Conservation (phyloP, 2,888 invertebrate species). For the Crioceris asparagi region DNA sequence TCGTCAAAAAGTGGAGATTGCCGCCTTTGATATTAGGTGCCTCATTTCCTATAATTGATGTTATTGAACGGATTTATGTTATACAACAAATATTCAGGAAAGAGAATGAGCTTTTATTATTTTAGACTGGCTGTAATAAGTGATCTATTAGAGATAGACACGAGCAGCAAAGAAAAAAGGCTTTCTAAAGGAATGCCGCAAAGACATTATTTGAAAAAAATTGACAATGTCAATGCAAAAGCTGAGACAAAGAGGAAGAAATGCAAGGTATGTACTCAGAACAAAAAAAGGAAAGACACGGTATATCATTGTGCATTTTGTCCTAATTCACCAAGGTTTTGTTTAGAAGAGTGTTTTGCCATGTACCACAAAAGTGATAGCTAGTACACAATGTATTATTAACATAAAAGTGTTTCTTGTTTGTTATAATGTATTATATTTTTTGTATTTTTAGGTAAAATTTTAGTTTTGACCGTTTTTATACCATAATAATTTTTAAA, state of each 20-base stretch:
- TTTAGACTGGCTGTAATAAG: slow-evolving; percentile 1
- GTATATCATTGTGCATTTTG: neutral
- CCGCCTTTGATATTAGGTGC: no score
- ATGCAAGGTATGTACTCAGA: neutral
- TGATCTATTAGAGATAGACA: no score
- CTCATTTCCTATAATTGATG: slow-evolving; percentile 10
- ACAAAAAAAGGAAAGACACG: neutral
- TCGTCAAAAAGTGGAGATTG: no score
- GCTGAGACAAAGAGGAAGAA: neutral
- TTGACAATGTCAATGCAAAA: neutral
- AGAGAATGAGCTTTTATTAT: slow-evolving; percentile 1
- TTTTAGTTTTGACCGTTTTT: no score
- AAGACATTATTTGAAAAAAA: neutral
- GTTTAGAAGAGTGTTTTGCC: neutral
- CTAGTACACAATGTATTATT: no score
- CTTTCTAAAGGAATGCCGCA: neutral
- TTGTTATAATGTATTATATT: no score
- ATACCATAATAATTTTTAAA: no score
- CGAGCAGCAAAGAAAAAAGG: neutral
- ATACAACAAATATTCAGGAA: slow-evolving; percentile 8
- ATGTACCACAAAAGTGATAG: neutral
- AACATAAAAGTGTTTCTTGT: no score
- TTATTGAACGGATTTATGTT: slow-evolving; percentile 7
- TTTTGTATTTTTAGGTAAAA: no score
- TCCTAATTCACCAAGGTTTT: neutral